phyloP scores from a whole-genome alignment of 2,797 vertebrate genomes.

The Spinus olivaceus region DNA sequence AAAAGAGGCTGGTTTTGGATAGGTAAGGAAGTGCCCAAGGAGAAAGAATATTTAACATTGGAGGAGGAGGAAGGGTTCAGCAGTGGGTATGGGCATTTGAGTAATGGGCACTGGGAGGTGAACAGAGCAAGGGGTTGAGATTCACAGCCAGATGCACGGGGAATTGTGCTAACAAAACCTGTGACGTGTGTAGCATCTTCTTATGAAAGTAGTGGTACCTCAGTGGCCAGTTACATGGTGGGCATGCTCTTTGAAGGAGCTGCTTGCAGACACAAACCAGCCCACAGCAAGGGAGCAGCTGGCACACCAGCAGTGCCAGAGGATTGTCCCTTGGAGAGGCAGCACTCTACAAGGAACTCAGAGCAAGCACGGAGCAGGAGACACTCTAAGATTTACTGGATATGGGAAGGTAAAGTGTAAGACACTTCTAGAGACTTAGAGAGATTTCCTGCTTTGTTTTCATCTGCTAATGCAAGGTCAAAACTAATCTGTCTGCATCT shows the following conservation, averaged over 20 bases:
- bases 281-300: not conserved
- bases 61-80: not conserved
- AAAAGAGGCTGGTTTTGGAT: not conserved
- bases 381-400: not conserved
- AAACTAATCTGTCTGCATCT: not conserved
- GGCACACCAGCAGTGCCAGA: not conserved
- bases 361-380: not conserved
- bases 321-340: not conserved
- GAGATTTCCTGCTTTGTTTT: not conserved
- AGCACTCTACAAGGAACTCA: accelerated
- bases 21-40: not conserved
- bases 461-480: not conserved
- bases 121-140: not conserved
- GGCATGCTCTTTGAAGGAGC: not conserved
- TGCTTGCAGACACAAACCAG: not conserved
- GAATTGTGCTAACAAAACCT: not conserved
- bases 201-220: not conserved
- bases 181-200: not conserved
- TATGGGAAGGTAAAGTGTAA: not conserved
- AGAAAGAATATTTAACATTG: not conserved
- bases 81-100: not conserved
- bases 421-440: not conserved
- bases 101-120: not conserved
- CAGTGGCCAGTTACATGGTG: not conserved
- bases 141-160: not conserved